Percentiles rank a stretch among this genome's conserved stretches.
Conservation (phyloP, 23 tunicate genomes). For the Phallusia fumigata region DNA sequence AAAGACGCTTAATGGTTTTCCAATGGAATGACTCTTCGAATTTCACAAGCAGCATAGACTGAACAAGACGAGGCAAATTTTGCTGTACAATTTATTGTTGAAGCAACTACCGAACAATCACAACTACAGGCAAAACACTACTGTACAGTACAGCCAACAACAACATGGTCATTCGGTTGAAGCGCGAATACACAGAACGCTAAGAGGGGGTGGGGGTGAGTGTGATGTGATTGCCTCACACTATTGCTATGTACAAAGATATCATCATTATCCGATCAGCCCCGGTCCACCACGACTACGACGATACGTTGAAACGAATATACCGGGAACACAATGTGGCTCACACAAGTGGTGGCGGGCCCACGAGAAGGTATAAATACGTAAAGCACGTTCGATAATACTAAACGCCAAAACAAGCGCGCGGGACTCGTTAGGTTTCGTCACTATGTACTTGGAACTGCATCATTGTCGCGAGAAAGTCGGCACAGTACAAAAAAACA, state of each 20-base stretch:
- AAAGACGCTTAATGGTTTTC: no score
- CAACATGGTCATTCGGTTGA: constrained; percentile 12
- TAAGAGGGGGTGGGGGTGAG: neutral
- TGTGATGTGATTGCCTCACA: neutral
- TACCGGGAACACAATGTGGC: constrained; percentile 2
- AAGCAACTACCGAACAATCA: constrained; percentile 29
- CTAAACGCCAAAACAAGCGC: constrained; percentile 5
- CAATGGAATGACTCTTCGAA: no score
- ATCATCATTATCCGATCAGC: neutral
- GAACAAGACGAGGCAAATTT: neutral
- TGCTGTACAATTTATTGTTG: constrained; percentile 33
- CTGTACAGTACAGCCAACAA: constrained; percentile 12
- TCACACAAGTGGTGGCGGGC: neutral
- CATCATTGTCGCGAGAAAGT: constrained; percentile 1
- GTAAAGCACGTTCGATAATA: constrained; percentile 3
- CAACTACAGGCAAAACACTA: constrained; percentile 27
- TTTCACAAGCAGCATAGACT: no score
- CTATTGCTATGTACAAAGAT: neutral
- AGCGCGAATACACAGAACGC: neutral
- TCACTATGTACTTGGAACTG: constrained; percentile 8
- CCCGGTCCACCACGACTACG: neutral
- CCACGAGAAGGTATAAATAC: neutral
- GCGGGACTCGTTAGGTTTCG: neutral
- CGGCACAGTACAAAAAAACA: neutral
- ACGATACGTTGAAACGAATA: neutral